Evolutionary conservation across 2,113 vertebrate species (phyloP).

Genomic region (Seriola rivoliana): DNA sequence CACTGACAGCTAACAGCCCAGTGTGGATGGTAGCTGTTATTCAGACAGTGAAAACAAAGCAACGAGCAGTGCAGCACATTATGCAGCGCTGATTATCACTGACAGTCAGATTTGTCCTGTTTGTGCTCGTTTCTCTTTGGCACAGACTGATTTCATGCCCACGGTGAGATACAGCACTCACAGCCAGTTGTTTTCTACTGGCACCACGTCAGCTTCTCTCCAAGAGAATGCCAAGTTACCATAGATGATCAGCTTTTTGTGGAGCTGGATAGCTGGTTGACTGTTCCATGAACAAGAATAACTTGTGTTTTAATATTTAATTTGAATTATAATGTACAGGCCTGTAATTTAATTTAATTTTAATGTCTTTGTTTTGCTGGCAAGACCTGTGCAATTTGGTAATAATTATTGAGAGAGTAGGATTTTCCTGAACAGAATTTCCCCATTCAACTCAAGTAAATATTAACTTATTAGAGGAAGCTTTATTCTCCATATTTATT

Average conservation of each 20-base stretch:
- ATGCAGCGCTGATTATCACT: conserved; percentile 34
- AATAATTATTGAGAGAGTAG: neutral
- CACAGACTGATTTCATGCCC: neutral
- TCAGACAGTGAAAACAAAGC: conserved; percentile 39
- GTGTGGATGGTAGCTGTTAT: conserved; percentile 24
- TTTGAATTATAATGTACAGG: neutral
- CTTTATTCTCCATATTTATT: neutral
- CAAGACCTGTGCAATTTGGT: neutral
- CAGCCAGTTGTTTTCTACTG: conserved; percentile 4
- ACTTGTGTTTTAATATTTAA: neutral
- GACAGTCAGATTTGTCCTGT: conserved; percentile 22
- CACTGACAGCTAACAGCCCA: conserved; percentile 17
- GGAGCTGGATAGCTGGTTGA: neutral
- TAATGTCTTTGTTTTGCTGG: neutral
- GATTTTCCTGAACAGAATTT: no score
- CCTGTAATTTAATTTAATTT: neutral
- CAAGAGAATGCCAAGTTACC: neutral
- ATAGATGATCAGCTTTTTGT: neutral
- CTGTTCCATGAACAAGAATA: neutral
- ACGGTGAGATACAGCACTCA: neutral
- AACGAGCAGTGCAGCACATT: conserved; percentile 29
- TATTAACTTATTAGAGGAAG: neutral
- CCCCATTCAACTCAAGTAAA: neutral
- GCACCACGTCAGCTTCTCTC: neutral
- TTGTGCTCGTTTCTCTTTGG: conserved; percentile 24